Conservation (phyloP, 2,888 invertebrate genomes). For the Hirudinaria manillensis region DNA sequence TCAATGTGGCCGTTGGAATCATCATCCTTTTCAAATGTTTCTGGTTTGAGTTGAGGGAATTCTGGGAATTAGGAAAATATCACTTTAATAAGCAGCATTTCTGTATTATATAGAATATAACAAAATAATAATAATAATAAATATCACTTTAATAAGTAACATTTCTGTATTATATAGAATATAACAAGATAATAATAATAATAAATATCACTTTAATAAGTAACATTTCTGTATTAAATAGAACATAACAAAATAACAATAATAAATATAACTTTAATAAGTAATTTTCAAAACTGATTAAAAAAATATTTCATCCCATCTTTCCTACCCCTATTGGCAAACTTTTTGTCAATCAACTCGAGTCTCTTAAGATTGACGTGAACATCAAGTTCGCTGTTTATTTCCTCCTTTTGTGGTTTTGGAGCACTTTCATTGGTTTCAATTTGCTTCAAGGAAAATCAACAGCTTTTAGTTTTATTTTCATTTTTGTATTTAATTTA, state of each 20-base stretch:
- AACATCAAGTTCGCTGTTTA: not conserved
- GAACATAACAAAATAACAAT: too few species aligned
- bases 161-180: too few species aligned
- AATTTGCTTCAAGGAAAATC: conserved; percentile 43
- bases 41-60: conserved; percentile 40
- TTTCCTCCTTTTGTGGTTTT: conserved; percentile 40
- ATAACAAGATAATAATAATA: too few species aligned
- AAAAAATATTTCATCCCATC: not conserved
- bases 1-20: conserved; percentile 53
- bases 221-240: too few species aligned
- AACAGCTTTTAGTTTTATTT: too few species aligned
- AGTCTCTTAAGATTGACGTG: not conserved
- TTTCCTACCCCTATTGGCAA: not conserved
- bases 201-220: too few species aligned
- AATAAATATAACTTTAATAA: too few species aligned
- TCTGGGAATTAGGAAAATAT: not conserved
- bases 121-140: not conserved
- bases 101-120: too few species aligned
- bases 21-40: conserved; percentile 54
- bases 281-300: not conserved
- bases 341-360: not conserved
- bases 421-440: conserved; percentile 48
- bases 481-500: too few species aligned
- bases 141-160: too few species aligned
- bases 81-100: too few species aligned